phyloP scores from a whole-genome alignment of 92 coral and sea anemone genomes.

The Siderastrea siderea region DNA sequence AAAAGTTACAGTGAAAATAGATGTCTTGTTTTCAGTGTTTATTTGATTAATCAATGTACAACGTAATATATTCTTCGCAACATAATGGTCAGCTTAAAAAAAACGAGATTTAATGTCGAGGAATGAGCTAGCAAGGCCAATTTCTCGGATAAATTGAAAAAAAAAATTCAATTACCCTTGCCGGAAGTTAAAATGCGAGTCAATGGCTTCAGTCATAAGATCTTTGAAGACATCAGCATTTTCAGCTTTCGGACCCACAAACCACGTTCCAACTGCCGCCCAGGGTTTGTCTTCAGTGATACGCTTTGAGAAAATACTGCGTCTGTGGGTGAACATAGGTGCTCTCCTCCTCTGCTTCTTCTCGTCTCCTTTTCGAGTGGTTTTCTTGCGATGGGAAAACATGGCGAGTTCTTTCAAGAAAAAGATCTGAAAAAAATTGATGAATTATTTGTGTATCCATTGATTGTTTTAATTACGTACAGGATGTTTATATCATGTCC shows the following conservation, averaged over 20 bases:
- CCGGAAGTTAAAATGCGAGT: conserved; percentile 68
- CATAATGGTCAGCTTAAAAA: too few species aligned
- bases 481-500: too few species aligned
- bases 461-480: too few species aligned
- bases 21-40: too few species aligned
- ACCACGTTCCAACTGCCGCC: conserved; percentile 87
- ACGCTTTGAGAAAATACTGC: conserved; percentile 11
- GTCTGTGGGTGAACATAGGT: conserved; percentile 17
- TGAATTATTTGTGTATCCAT: too few species aligned
- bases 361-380: background rate
- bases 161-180: conserved; percentile 22
- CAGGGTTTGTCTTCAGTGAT: conserved; percentile 48
- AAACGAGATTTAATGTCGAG: too few species aligned
- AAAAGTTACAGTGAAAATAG: too few species aligned
- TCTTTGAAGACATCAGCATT: conserved; percentile 65
- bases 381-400: conserved; percentile 28
- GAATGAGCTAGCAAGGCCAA: background rate
- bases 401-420: background rate
- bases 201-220: conserved; percentile 50
- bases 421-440: background rate
- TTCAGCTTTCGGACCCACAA: conserved; percentile 84
- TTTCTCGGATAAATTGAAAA: too few species aligned
- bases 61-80: too few species aligned
- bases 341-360: background rate
- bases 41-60: too few species aligned